Evolutionary conservation across 2,113 vertebrate species (phyloP).

Genomic region (Pelmatolapia mariae): DNA sequence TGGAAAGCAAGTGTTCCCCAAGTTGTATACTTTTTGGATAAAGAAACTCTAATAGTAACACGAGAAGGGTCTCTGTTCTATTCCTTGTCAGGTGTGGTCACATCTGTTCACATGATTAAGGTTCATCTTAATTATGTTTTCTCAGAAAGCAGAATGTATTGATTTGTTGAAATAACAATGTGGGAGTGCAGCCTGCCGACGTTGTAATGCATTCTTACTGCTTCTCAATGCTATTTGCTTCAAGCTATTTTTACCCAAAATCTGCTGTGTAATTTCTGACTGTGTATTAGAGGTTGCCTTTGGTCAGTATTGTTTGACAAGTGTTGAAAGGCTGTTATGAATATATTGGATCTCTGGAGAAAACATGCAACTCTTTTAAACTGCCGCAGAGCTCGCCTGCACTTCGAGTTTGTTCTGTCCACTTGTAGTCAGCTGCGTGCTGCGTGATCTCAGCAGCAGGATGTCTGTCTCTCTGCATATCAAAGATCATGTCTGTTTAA

Average conservation of each 20-base stretch:
- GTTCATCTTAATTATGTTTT: background rate
- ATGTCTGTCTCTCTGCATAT: constrained; percentile 22
- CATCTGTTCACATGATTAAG: background rate
- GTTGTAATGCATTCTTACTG: background rate
- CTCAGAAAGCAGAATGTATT: background rate
- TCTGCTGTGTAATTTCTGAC: constrained; percentile 5
- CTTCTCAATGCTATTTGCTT: background rate
- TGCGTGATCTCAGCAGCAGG: background rate
- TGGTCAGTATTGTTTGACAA: constrained; percentile 1
- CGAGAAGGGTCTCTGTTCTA: background rate
- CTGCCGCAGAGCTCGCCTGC: background rate
- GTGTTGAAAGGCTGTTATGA: constrained; percentile 26
- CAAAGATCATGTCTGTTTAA: constrained; percentile 38
- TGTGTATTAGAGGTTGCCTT: background rate
- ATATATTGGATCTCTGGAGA: constrained; percentile 16
- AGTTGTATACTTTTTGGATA: background rate
- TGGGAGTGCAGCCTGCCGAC: background rate
- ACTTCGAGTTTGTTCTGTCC: constrained; percentile 9
- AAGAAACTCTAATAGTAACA: background rate
- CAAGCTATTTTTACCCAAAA: constrained; percentile 1
- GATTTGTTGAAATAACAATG: background rate
- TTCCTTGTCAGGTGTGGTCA: background rate
- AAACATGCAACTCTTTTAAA: constrained; percentile 11
- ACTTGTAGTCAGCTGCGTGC: background rate
- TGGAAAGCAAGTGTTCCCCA: background rate